Evolutionary conservation across 2,113 vertebrate genomes (phyloP).

Genomic region (Oreochromis tanganicae): DNA sequence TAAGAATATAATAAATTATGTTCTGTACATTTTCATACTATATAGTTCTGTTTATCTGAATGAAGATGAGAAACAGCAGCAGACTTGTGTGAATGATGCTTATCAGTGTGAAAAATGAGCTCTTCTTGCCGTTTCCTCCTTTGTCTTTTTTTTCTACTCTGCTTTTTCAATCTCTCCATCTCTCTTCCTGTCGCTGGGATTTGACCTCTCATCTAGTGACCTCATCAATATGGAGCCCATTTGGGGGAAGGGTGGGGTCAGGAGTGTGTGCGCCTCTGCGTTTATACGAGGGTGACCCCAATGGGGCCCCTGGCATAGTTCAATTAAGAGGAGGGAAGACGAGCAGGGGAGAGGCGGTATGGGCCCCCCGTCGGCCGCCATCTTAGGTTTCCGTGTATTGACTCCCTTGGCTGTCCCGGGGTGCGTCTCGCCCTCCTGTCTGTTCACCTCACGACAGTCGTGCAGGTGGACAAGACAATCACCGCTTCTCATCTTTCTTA

Average conservation of each 20-base stretch:
- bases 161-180: neutral
- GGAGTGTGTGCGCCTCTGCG: neutral
- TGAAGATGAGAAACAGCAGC: neutral
- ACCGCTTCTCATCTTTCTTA: slow-evolving; percentile 16
- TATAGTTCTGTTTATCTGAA: neutral
- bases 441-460: slow-evolving; percentile 3
- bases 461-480: slow-evolving; percentile 43
- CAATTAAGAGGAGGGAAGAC: slow-evolving; percentile 4
- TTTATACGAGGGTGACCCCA: slow-evolving; percentile 21
- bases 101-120: neutral
- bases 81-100: neutral
- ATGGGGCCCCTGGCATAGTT: slow-evolving; percentile 31
- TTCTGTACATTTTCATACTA: neutral
- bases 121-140: neutral
- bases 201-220: slow-evolving; percentile 42
- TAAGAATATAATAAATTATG: neutral
- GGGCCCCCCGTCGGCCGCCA: slow-evolving; percentile 19
- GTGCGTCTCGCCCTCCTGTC: neutral
- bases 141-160: neutral
- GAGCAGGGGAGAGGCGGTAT: neutral
- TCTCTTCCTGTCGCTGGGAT: slow-evolving; percentile 14
- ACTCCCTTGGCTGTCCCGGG: neutral
- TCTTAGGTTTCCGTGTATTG: slow-evolving; percentile 53
- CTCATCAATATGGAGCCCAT: slow-evolving; percentile 54
- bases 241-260: slow-evolving; percentile 44